Evolutionary conservation across 2,888 invertebrate genomes (phyloP).

Genomic region (Lasioglossum pauxillum): DNA sequence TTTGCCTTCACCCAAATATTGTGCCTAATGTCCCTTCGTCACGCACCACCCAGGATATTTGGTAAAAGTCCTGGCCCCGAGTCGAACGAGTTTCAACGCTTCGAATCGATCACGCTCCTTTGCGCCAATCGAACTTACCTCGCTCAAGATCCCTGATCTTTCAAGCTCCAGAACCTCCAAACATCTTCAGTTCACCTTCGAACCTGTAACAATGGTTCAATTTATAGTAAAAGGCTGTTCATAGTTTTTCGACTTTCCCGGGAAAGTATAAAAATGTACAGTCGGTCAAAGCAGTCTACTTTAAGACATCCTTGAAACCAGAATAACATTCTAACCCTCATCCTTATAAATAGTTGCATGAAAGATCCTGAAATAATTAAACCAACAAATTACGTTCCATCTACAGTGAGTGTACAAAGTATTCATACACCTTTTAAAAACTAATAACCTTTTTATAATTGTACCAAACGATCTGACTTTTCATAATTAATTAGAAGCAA

Average conservation of each 20-base stretch:
- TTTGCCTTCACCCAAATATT: conserved; percentile 82
- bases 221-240: background rate
- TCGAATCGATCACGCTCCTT: conserved; percentile 22
- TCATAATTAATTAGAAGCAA: too few species aligned
- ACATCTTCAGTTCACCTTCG: background rate
- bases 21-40: conserved; percentile 75
- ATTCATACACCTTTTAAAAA: too few species aligned
- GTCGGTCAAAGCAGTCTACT: background rate
- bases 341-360: too few species aligned
- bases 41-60: conserved; percentile 56
- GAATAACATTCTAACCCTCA: background rate
- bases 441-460: too few species aligned
- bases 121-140: background rate
- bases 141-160: background rate
- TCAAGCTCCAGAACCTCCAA: background rate
- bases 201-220: too few species aligned
- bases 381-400: background rate
- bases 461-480: too few species aligned
- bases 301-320: background rate
- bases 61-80: background rate
- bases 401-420: too few species aligned
- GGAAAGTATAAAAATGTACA: background rate
- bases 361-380: background rate
- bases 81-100: conserved; percentile 34
- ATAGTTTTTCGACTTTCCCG: background rate